Evolutionary conservation across 2,797 vertebrate species (phyloP).

Genomic region (Centroberyx gerrardi): DNA sequence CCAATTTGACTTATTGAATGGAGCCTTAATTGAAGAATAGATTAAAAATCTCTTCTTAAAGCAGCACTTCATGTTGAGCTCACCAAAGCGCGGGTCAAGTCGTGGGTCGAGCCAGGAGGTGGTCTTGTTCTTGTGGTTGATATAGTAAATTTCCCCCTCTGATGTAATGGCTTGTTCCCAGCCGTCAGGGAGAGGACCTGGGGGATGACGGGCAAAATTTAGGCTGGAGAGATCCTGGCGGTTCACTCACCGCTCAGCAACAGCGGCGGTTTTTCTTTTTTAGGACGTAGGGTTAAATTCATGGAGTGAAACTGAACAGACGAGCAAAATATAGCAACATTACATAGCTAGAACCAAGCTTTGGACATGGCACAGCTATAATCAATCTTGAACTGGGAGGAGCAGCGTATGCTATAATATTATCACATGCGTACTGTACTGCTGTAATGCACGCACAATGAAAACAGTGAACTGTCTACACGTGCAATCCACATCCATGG

Average conservation of each 20-base stretch:
- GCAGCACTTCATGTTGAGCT: conserved; percentile 66
- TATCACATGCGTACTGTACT: background rate
- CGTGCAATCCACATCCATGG: too few relatives aligned
- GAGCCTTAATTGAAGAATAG: too few relatives aligned
- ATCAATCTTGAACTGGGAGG: background rate
- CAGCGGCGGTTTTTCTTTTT: background rate
- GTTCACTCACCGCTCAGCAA: conserved; percentile 40
- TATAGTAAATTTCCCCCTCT: conserved; percentile 99
- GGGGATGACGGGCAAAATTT: conserved; percentile 78
- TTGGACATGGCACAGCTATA: background rate
- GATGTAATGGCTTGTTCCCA: conserved; percentile 99
- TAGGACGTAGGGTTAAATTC: background rate
- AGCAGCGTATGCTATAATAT: background rate
- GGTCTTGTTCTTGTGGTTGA: conserved; percentile 99
- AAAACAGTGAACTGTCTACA: too few relatives aligned
- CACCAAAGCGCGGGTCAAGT: conserved; percentile 97
- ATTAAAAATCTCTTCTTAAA: too few relatives aligned
- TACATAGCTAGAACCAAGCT: background rate
- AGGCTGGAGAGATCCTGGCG: conserved; percentile 48
- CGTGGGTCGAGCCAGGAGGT: conserved; percentile 99
- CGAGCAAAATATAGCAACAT: background rate
- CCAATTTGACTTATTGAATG: too few relatives aligned
- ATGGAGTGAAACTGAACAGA: conserved; percentile 6
- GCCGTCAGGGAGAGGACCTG: conserved; percentile 97
- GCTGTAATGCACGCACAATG: background rate